Evolutionary conservation across 1,140 invertebrate species (phyloP).

Genomic region (Melipona quadrifasciata): DNA sequence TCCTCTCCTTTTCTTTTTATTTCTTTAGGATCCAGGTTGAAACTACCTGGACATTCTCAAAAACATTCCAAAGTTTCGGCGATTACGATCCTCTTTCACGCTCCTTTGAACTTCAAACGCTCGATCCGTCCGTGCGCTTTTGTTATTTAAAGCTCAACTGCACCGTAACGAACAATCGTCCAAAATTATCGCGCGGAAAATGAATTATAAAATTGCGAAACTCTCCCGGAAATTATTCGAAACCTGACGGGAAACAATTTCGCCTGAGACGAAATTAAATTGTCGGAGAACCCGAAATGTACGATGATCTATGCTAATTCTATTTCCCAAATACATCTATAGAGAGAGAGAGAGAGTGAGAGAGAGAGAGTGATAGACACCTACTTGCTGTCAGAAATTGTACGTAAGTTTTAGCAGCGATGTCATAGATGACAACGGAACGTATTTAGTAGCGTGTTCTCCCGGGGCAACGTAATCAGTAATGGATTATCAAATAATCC

Average conservation of each 20-base stretch:
- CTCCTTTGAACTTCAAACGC: too few relatives aligned
- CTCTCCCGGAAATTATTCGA: neutral
- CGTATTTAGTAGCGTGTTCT: neutral
- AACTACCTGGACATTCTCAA: too few relatives aligned
- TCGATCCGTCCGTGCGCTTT: too few relatives aligned
- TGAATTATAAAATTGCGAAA: neutral
- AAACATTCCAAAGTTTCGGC: too few relatives aligned
- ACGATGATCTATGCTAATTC: too few relatives aligned
- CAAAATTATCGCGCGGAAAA: neutral
- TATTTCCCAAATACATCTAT: too few relatives aligned
- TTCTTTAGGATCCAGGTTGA: too few relatives aligned
- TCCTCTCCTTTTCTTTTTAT: too few relatives aligned
- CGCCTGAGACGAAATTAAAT: neutral
- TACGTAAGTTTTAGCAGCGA: neutral
- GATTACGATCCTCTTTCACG: too few relatives aligned
- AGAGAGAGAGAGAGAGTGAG: too few relatives aligned
- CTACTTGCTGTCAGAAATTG: neutral
- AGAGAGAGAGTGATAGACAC: neutral
- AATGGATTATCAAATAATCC: conserved; percentile 44
- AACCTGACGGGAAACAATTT: neutral
- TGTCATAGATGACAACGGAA: neutral
- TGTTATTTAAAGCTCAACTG: too few relatives aligned
- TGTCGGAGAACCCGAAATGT: neutral
- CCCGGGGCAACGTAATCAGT: conserved; percentile 3
- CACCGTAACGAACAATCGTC: neutral